phyloP scores from a whole-genome alignment of 2,888 invertebrate species.

The Marronus borbonicus region DNA sequence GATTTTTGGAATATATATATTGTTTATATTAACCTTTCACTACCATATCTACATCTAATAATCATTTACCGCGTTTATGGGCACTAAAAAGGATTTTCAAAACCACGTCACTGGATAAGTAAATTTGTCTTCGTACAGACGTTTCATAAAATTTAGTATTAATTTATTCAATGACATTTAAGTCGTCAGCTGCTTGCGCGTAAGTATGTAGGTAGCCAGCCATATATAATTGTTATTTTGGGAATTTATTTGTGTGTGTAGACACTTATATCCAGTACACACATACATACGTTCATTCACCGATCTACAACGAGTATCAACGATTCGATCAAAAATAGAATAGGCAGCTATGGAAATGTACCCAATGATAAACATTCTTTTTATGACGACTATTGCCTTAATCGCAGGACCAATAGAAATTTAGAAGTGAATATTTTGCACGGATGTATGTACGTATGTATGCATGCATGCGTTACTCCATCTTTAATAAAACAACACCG shows the following conservation, averaged over 20 bases:
- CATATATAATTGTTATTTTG: slow-evolving; percentile 29
- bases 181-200: slow-evolving; percentile 17
- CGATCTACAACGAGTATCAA: slow-evolving; percentile 45
- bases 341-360: slow-evolving; percentile 45
- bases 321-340: slow-evolving; percentile 48
- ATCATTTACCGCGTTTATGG: too few species aligned
- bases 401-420: slow-evolving; percentile 40
- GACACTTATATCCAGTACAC: slow-evolving; percentile 23
- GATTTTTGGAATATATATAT: too few species aligned
- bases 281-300: slow-evolving; percentile 46
- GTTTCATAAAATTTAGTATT: neutral
- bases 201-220: slow-evolving; percentile 1
- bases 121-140: neutral
- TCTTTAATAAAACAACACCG: slow-evolving; percentile 2
- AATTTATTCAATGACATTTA: slow-evolving; percentile 30
- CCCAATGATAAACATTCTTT: slow-evolving; percentile 46
- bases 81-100: neutral
- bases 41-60: too few species aligned
- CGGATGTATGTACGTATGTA: neutral
- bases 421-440: slow-evolving; percentile 17
- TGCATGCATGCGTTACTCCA: slow-evolving; percentile 3
- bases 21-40: too few species aligned
- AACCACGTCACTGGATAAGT: neutral
- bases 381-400: slow-evolving; percentile 44
- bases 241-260: slow-evolving; percentile 19